Conservation (phyloP, 2,888 invertebrate species). For the Tiliacea citrago region DNA sequence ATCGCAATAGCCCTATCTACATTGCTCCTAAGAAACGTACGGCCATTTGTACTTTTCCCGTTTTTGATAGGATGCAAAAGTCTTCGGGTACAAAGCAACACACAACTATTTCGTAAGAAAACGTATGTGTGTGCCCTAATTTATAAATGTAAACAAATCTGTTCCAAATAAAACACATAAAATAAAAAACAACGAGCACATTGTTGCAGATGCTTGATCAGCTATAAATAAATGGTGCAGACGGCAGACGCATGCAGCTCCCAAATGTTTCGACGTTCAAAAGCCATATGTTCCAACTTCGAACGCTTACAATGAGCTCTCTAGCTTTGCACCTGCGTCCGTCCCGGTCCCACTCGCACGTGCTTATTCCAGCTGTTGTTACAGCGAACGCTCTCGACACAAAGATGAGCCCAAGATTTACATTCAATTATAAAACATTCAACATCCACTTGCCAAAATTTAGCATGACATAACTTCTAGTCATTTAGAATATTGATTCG, state of each 20-base stretch:
- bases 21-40: neutral
- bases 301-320: constrained; percentile 77
- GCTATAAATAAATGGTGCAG: constrained; percentile 66
- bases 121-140: constrained; percentile 47
- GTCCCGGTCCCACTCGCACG: constrained; percentile 87
- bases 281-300: constrained; percentile 78
- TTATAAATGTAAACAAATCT: constrained; percentile 63
- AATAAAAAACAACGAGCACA: constrained; percentile 50
- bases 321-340: constrained; percentile 86
- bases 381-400: constrained; percentile 62
- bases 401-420: constrained; percentile 61
- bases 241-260: constrained; percentile 64
- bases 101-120: constrained; percentile 48
- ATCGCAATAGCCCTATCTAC: neutral
- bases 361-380: constrained; percentile 76
- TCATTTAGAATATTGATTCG: constrained; percentile 31
- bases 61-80: constrained; percentile 7
- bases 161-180: constrained; percentile 55
- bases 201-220: constrained; percentile 67
- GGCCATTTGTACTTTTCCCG: neutral
- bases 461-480: constrained; percentile 5
- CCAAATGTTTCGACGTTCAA: constrained; percentile 66
- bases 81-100: constrained; percentile 2
- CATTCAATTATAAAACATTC: constrained; percentile 33
- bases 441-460: constrained; percentile 22